A percentile compares a stretch with the other conserved stretches of the same genome.
These are phyloP conservation scores for Lysiphlebus fabarum DNA, from an alignment of 1,140 invertebrate species.

Conservation along the genomic window DNA sequence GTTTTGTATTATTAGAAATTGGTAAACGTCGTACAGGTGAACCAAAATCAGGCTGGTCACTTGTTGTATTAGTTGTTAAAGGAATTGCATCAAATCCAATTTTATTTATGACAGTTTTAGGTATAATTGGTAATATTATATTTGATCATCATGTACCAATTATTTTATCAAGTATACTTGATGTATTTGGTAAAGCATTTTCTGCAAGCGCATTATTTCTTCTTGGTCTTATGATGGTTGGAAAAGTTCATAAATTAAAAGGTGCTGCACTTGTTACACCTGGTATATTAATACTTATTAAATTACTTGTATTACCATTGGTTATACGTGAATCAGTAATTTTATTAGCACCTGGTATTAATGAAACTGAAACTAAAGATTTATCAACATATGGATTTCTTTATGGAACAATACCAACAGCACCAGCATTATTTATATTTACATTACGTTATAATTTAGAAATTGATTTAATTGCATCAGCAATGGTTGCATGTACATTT, in stretches of 20 bases:
- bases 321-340: conserved; percentile 83
- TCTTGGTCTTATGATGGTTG: conserved; percentile 89
- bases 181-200: conserved; percentile 83
- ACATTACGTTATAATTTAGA: conserved; percentile 83
- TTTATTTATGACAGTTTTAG: conserved; percentile 89
- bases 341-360: conserved; percentile 65
- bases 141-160: conserved; percentile 76
- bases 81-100: conserved; percentile 85
- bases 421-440: conserved; percentile 92
- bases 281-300: conserved; percentile 82
- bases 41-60: conserved; percentile 36
- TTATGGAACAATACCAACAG: conserved; percentile 93
- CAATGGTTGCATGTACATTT: conserved; percentile 91
- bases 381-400: conserved; percentile 91
- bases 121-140: conserved; percentile 80
- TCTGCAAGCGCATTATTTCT: conserved; percentile 87
- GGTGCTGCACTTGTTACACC: conserved; percentile 77
- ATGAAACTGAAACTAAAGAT: conserved; percentile 71
- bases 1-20: conserved; percentile 87
- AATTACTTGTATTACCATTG: conserved; percentile 84
- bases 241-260: conserved; percentile 74
- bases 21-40: conserved; percentile 57
- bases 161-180: conserved; percentile 71
- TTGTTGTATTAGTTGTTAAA: conserved; percentile 57
- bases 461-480: conserved; percentile 84